phyloP scores from a whole-genome alignment of 1,140 invertebrate species.

The Drosophila watanabei region DNA sequence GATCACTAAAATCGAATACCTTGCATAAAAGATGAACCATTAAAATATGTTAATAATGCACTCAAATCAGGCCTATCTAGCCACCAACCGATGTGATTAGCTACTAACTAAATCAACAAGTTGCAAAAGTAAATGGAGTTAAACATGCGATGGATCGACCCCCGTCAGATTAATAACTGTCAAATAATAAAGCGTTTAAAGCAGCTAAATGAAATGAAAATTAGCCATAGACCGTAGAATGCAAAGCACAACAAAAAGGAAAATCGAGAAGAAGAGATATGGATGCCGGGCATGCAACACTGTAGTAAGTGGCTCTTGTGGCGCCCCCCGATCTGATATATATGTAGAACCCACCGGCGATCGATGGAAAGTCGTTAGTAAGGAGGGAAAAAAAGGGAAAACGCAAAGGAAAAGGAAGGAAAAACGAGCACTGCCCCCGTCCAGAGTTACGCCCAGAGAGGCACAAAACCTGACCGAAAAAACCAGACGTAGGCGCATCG shows the following conservation, averaged over 20 bases:
- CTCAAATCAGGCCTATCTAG: background rate
- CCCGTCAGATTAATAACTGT: constrained; percentile 35
- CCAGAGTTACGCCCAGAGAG: constrained; percentile 69
- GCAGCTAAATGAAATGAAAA: constrained; percentile 42
- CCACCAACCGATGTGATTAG: constrained; percentile 1
- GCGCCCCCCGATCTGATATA: constrained; percentile 60
- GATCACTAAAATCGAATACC: background rate
- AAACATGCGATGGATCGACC: constrained; percentile 13
- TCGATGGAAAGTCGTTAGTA: constrained; percentile 43
- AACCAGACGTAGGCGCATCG: constrained; percentile 38
- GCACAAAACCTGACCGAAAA: constrained; percentile 24
- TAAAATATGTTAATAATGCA: background rate
- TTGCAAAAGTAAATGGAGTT: background rate
- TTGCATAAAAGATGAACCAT: background rate
- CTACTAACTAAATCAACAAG: constrained; percentile 19
- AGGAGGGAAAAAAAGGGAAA: constrained; percentile 18
- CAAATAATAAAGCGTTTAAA: constrained; percentile 44
- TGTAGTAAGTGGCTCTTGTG: constrained; percentile 33
- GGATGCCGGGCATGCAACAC: constrained; percentile 33
- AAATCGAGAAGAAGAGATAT: constrained; percentile 29
- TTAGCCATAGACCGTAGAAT: constrained; percentile 22
- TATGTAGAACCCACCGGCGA: constrained; percentile 25
- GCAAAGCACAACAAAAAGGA: background rate
- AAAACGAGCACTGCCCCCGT: constrained; percentile 41
- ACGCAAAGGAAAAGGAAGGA: constrained; percentile 13